These are phyloP conservation scores for Urocyon cinereoargenteus DNA, from an alignment of 2,797 vertebrate genomes.

Conservation along the genomic window DNA sequence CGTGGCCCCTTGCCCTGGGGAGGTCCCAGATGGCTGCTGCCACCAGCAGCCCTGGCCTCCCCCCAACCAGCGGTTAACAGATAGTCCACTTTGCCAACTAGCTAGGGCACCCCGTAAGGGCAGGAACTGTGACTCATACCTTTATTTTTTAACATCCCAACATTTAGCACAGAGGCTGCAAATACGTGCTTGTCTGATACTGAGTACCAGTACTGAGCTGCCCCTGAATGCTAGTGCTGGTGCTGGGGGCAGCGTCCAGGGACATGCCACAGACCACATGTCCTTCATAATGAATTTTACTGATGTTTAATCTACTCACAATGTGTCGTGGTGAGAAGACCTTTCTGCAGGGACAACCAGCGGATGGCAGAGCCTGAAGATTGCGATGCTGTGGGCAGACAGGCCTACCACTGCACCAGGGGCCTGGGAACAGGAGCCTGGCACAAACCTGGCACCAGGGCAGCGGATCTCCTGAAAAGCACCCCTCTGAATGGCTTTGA, in stretches of 20 bases:
- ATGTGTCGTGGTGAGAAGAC: not conserved
- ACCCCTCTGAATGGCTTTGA: not conserved
- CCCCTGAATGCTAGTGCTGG: not conserved
- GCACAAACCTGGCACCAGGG: not conserved
- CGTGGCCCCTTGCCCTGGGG: not conserved
- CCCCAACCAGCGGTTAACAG: not conserved
- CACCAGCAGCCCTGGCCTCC: not conserved
- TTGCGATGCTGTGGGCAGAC: not conserved
- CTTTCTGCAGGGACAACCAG: not conserved
- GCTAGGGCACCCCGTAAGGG: not conserved
- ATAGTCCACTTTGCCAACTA: not conserved
- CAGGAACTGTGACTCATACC: too few species aligned
- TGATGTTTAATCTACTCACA: not conserved
- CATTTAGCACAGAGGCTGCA: not conserved
- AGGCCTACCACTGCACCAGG: not conserved
- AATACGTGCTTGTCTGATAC: not conserved
- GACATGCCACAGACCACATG: not conserved
- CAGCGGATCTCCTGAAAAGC: not conserved
- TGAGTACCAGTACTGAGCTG: accelerated
- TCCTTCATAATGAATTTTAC: not conserved
- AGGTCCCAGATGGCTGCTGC: not conserved
- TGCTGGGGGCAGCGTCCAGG: not conserved
- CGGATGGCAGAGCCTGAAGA: not conserved
- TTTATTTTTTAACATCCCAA: not conserved
- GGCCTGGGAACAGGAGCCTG: not conserved